Base-by-base conservation (phyloP, 2,888 invertebrate species). In the Chrysotoxum bicinctum region DNA sequence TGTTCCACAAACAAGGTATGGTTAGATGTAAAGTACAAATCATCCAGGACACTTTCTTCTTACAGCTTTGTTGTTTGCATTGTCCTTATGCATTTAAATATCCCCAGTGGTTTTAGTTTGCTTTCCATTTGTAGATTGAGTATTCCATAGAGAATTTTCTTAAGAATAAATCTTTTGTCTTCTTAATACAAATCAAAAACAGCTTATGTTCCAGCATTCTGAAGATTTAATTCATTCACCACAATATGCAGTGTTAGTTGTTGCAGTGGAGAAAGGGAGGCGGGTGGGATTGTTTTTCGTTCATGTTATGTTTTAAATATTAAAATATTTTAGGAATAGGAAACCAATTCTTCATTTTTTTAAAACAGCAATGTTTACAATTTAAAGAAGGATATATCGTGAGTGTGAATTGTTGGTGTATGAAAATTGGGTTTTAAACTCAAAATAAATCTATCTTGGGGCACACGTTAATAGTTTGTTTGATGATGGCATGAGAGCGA, bases 111-210 rank as follows among this genome's bases (percentile, higher is more conserved):
- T 62, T 30, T 74, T 64, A 56, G 69, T 64, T 70, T 48, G 45
- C 21, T 84, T 75, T 60, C 45, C 75, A 79, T 79, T 56, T 64
- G 40, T 21, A 37, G 32, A 62, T 52, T 64, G 52, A 58, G 45
- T 37, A 56, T 21, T 50, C 40, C 16, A 35, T 32, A 43, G 62
- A 58, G 8, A 19, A 73, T 50, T 64, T 77, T 40, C 72, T 73
- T 52, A 43, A 70, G 68, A 48, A 69, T 76, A 76, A 80, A 85
- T 73, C 81, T 69, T 68, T 75, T 85, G 76, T 77, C 72, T 73
- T 60, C 37, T 45, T 73, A 60, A 56, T 69, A 80, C 68, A 85
- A 81, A 81, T 85, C 85, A 85, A 69, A 85, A 85, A 77, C 85
- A 85, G 81, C 68, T 81, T 85, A 54, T 35, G 35, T 58, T 64